Base-by-base conservation (phyloP, 2,888 invertebrate species). In the Sminthurinus aureus region DNA sequence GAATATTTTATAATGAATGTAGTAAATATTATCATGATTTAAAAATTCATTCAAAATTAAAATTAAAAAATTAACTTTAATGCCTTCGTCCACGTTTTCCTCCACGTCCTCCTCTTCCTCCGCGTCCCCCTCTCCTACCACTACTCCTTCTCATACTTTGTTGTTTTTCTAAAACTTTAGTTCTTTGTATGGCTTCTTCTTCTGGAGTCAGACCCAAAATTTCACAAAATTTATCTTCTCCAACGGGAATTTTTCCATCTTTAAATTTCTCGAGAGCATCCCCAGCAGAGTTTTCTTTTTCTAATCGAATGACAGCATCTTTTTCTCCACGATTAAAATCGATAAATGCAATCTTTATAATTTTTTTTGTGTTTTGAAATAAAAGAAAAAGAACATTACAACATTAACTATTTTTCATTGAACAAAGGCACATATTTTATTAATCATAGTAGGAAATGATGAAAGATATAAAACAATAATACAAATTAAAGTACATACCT, bases 321-420 rank as follows among this genome's bases (percentile, higher is more conserved):
- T 92, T 91, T 86, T 95, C 94, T 0, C 95, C 96, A 80, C 93
- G 93, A 87, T 93, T 93, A 90, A 93, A 96, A 89, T 96, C 95
- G 85, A 96, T 92, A 90, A 93, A 97, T 0, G 94, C 94, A 76
- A 95, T 85, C 88, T 88, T 74, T 38, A 50, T 81, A 83, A 26
- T 67, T 69, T 8, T 12, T 82, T 24, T 76, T 26, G 26, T n/a
- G 0, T 24, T 69, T 20, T 69, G 11, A 12, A 15, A 75, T 38
- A 51, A 50, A 50, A 73, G 24, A 8, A 2, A 8, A 69, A 74
- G 26, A 11, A 74, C 2, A n/a, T 20, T 22, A 26, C 24, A 18
- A 24, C 1, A n/a, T 69, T 11, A 69, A 3, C 3, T 69, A 9
- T 3, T 69, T 69, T 69, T 69, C 67, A 69, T 38, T 11, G 67